Conservation (phyloP, 2,113 vertebrate species). For the Camelus dromedarius region DNA sequence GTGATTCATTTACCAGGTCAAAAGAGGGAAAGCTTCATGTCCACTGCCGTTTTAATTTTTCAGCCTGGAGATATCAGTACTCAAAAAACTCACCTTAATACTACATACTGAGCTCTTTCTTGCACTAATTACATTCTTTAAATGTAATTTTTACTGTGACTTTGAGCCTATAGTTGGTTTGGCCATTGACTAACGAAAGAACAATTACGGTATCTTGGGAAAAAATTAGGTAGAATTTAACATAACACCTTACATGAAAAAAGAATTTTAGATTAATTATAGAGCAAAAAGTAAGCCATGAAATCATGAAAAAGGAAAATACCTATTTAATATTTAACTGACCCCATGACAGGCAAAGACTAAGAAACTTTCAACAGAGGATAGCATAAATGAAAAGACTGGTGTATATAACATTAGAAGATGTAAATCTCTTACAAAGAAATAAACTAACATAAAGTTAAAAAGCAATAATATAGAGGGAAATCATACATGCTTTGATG, state of each 20-base stretch:
- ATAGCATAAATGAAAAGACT: not conserved
- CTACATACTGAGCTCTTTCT: not conserved
- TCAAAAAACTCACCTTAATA: not conserved
- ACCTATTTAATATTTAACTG: not conserved
- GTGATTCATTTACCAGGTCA: not conserved
- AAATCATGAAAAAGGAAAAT: slow-evolving; percentile 19
- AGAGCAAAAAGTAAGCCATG: not conserved
- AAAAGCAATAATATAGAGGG: not conserved
- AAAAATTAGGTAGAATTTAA: not conserved
- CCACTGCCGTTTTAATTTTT: not conserved
- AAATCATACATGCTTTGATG: not conserved
- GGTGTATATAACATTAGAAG: not conserved
- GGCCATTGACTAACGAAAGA: not conserved
- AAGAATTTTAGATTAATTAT: slow-evolving; percentile 7
- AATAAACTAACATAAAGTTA: not conserved
- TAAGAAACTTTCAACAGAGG: slow-evolving; percentile 27
- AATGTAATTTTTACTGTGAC: slow-evolving; percentile 11
- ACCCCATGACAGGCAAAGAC: not conserved
- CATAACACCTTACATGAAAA: not conserved
- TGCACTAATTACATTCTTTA: not conserved
- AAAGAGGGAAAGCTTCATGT: not conserved
- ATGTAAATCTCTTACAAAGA: not conserved
- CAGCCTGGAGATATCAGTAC: not conserved
- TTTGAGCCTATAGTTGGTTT: not conserved
- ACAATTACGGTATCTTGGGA: not conserved